These are phyloP conservation scores for Phaenicophaeus curvirostris DNA, from an alignment of 2,797 vertebrate genomes.

Conservation along the genomic window DNA sequence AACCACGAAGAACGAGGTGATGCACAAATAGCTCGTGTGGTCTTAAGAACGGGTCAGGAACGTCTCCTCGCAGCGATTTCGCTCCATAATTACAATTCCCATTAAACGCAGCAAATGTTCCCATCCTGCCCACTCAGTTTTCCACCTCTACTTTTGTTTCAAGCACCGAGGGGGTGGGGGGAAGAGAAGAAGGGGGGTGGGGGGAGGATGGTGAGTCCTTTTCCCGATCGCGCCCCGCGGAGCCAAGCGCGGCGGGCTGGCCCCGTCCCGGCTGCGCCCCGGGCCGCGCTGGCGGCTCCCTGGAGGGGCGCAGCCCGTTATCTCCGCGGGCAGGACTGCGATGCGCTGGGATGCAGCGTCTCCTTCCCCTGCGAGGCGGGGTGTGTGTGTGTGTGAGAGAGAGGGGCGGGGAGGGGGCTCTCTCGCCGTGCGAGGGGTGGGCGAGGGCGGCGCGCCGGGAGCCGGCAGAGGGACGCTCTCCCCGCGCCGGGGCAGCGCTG, in stretches of 20 bases:
- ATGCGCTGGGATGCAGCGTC: too few relatives aligned
- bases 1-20: not conserved
- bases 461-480: slow-evolving; percentile 31
- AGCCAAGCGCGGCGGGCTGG: not conserved
- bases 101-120: slow-evolving; percentile 53
- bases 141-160: slow-evolving; percentile 66
- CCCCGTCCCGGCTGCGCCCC: not conserved
- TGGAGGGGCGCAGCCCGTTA: not conserved
- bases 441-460: slow-evolving; percentile 51
- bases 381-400: not conserved
- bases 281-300: slow-evolving; percentile 42
- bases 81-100: slow-evolving; percentile 54
- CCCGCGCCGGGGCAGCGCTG: not conserved
- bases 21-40: slow-evolving; percentile 10
- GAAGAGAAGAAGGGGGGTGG: not conserved
- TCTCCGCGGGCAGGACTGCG: not conserved
- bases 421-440: slow-evolving; percentile 16
- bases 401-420: not conserved
- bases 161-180: not conserved
- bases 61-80: slow-evolving; percentile 51
- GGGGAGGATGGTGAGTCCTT: not conserved
- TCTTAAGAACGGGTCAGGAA: slow-evolving; percentile 13
- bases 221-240: too few relatives aligned
- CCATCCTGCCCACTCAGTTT: slow-evolving; percentile 61
- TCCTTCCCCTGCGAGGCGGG: not conserved